Conservation (phyloP, 1,140 invertebrate genomes). For the Pseudobourletiella spinata region DNA sequence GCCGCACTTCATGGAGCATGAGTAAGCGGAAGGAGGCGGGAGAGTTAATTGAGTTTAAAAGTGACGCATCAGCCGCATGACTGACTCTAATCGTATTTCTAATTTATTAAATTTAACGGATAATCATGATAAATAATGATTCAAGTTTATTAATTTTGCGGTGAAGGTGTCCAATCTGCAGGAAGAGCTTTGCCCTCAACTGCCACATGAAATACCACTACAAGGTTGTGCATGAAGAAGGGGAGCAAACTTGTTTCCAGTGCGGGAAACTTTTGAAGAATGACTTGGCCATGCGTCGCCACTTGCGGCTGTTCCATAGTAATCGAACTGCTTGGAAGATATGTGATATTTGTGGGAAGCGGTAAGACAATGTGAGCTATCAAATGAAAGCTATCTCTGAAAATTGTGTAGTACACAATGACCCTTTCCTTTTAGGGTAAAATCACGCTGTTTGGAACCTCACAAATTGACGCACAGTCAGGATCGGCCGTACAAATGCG, state of each 20-base stretch:
- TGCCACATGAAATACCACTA: slow-evolving; percentile 28
- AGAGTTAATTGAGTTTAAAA: not conserved
- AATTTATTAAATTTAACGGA: too few species aligned
- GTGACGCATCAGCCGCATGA: too few species aligned
- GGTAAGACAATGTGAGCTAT: too few species aligned
- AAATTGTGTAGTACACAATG: not conserved
- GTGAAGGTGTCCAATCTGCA: slow-evolving; percentile 22
- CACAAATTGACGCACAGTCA: slow-evolving; percentile 24
- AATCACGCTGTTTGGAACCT: slow-evolving; percentile 23
- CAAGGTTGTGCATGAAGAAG: slow-evolving; percentile 23
- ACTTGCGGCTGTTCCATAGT: slow-evolving; percentile 20
- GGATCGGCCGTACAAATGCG: slow-evolving; percentile 23
- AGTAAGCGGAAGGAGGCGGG: slow-evolving; percentile 5
- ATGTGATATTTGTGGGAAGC: slow-evolving; percentile 26
- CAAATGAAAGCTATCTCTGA: too few species aligned
- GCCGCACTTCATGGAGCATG: slow-evolving; percentile 23
- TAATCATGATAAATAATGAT: too few species aligned
- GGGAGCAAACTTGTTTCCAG: slow-evolving; percentile 15
- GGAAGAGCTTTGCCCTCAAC: slow-evolving; percentile 24
- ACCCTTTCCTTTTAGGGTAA: slow-evolving; percentile 9
- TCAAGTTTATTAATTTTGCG: too few species aligned
- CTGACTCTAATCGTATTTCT: too few species aligned
- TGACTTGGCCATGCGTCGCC: slow-evolving; percentile 23
- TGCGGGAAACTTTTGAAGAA: slow-evolving; percentile 26
- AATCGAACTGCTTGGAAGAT: slow-evolving; percentile 23